These are phyloP conservation scores for Eulemur albifrons DNA, from an alignment of 2,797 vertebrate genomes.

Conservation along the genomic window DNA sequence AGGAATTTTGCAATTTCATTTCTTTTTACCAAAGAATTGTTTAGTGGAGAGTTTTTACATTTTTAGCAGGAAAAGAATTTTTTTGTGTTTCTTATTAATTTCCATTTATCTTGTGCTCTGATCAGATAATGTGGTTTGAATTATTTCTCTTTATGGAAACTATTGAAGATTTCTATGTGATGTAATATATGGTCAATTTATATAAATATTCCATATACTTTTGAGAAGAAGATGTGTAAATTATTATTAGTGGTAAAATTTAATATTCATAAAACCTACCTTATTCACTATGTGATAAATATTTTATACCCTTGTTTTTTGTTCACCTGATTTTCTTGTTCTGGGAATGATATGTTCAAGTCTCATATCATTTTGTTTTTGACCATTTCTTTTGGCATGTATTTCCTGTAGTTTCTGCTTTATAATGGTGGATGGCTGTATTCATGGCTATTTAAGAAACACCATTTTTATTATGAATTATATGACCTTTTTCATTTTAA, in stretches of 20 bases:
- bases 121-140: background rate
- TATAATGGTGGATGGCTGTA: background rate
- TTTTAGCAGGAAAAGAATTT: background rate
- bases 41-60: background rate
- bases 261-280: background rate
- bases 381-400: background rate
- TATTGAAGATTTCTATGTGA: background rate
- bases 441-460: background rate
- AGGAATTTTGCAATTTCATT: background rate
- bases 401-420: background rate
- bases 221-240: background rate
- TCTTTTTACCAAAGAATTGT: background rate
- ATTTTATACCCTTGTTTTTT: background rate
- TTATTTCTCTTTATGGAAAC: background rate
- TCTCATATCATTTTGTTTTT: background rate
- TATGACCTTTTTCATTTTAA: background rate
- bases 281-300: background rate
- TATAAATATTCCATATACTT: background rate
- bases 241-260: background rate
- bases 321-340: background rate
- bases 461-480: background rate
- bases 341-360: background rate
- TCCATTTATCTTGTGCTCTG: background rate
- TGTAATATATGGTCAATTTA: background rate
- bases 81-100: background rate